A percentile compares a stretch with the other conserved stretches of the same genome.
Conservation (phyloP, 1,140 invertebrate species). For the Drosophila kepulauana region DNA sequence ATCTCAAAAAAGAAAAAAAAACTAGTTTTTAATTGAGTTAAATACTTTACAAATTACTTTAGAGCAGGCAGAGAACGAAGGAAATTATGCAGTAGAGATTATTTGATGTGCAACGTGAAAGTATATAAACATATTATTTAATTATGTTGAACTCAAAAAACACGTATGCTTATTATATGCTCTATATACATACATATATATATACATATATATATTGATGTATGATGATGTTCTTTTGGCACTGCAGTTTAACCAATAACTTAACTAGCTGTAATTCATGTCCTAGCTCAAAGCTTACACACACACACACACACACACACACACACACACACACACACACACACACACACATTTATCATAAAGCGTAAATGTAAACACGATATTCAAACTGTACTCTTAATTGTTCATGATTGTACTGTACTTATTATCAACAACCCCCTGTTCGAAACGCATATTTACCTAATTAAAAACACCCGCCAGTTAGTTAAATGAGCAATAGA, state of each 20-base stretch:
- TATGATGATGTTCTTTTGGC: constrained; percentile 20
- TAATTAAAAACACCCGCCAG: constrained; percentile 2
- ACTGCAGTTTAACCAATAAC: constrained; percentile 24
- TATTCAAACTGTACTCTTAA: constrained; percentile 6
- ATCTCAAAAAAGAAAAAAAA: neutral
- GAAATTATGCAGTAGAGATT: too few relatives aligned
- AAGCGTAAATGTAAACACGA: constrained; percentile 3
- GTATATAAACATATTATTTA: neutral
- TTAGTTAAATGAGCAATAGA: constrained; percentile 39
- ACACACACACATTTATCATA: constrained; percentile 1
- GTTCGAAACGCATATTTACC: neutral
- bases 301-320: neutral
- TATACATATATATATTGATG: constrained; percentile 15
- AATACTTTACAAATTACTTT: too few relatives aligned
- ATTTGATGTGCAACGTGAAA: neutral
- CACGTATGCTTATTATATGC: constrained; percentile 14
- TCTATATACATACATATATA: constrained; percentile 18
- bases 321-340: neutral
- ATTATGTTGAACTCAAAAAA: neutral
- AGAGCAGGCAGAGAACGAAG: too few relatives aligned
- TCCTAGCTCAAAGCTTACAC: constrained; percentile 45
- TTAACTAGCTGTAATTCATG: constrained; percentile 37
- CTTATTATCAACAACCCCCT: neutral
- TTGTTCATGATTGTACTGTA: constrained; percentile 5
- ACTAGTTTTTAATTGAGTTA: neutral